These are phyloP conservation scores for Neodiprion fabricii DNA, from an alignment of 1,140 invertebrate genomes.

Conservation along the genomic window DNA sequence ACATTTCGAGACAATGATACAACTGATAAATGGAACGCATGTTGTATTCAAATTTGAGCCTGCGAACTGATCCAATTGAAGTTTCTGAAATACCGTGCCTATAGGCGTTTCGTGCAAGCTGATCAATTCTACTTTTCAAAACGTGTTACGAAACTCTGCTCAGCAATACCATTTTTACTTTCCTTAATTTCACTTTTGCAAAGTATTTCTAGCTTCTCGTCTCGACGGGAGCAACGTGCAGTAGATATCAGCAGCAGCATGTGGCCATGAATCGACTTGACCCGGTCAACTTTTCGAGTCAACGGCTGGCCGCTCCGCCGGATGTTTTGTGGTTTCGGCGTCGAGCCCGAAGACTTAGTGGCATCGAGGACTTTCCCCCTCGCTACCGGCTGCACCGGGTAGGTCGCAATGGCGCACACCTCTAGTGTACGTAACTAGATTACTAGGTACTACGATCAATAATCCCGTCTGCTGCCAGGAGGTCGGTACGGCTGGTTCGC, in stretches of 20 bases:
- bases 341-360: neutral
- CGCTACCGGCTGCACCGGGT: neutral
- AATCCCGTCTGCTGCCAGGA: neutral
- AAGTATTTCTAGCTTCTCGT: too few relatives aligned
- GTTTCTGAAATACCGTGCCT: too few relatives aligned
- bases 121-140: too few relatives aligned
- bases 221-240: neutral
- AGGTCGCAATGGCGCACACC: neutral
- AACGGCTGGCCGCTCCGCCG: neutral
- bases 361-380: neutral
- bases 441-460: neutral
- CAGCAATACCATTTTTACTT: too few relatives aligned
- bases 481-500: neutral
- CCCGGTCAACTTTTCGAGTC: neutral
- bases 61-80: too few relatives aligned
- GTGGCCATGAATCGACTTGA: constrained; percentile 1
- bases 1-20: too few relatives aligned
- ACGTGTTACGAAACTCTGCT: too few relatives aligned
- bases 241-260: neutral
- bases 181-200: too few relatives aligned
- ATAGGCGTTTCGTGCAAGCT: too few relatives aligned
- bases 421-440: neutral
- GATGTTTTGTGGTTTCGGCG: neutral
- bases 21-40: too few relatives aligned
- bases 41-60: too few relatives aligned